phyloP scores from a whole-genome alignment of 1,140 invertebrate species.

The Hetaerina americana region DNA sequence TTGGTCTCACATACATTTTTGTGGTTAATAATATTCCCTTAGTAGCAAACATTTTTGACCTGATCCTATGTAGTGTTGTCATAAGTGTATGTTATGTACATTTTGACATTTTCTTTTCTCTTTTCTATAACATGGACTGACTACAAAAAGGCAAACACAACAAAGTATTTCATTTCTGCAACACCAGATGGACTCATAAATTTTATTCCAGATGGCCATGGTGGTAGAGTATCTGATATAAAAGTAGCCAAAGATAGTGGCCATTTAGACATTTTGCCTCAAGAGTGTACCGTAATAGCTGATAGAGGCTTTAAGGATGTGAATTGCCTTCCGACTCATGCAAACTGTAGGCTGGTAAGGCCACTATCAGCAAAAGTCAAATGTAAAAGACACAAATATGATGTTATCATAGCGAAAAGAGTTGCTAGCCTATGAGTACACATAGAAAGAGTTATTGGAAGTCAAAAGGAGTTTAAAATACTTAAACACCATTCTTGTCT shows the following conservation, averaged over 20 bases:
- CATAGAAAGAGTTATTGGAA: constrained; percentile 26
- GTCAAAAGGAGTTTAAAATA: constrained; percentile 26
- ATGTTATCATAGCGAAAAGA: constrained; percentile 24
- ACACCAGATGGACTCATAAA: constrained; percentile 30
- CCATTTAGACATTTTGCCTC: constrained; percentile 21
- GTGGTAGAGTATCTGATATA: constrained; percentile 25
- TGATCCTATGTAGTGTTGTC: too few relatives aligned
- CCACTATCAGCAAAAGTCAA: constrained; percentile 25
- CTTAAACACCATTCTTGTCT: constrained; percentile 27
- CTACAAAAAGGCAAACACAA: constrained; percentile 28
- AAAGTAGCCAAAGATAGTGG: constrained; percentile 23
- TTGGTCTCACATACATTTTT: too few relatives aligned
- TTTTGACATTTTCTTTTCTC: too few relatives aligned
- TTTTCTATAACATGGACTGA: constrained; percentile 34
- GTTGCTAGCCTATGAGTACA: constrained; percentile 30
- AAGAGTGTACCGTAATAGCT: constrained; percentile 22
- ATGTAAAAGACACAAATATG: constrained; percentile 19
- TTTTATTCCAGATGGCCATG: constrained; percentile 28
- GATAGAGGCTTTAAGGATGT: constrained; percentile 29
- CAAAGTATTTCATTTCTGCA: constrained; percentile 29
- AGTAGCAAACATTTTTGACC: too few relatives aligned
- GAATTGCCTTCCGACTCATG: constrained; percentile 15
- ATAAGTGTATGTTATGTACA: too few relatives aligned
- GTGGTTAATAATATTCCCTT: too few relatives aligned
- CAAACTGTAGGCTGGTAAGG: constrained; percentile 22